These are phyloP conservation scores for Melanotaenia pygmaea DNA, from an alignment of 2,797 vertebrate species.

Conservation along the genomic window DNA sequence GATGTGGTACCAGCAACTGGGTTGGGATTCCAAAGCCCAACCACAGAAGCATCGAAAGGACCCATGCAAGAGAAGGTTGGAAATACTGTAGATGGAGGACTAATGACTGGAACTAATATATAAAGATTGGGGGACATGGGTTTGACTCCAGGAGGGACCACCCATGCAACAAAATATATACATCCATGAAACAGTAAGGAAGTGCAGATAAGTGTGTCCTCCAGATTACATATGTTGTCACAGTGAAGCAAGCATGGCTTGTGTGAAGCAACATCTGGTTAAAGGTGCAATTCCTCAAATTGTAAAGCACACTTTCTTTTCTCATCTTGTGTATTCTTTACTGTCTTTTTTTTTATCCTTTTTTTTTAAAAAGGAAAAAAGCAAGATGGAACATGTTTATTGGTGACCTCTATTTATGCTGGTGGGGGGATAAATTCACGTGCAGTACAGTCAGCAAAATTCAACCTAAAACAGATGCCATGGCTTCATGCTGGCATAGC, in stretches of 20 bases:
- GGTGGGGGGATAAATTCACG: neutral
- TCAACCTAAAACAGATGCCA: neutral
- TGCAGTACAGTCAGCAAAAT: neutral
- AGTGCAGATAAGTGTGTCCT: conserved; percentile 30
- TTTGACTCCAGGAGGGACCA: conserved; percentile 49
- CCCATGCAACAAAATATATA: conserved; percentile 39
- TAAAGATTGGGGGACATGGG: neutral
- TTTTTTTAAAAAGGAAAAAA: neutral
- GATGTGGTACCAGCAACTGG: conserved; percentile 57
- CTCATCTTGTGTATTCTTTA: too few relatives aligned
- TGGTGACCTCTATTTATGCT: neutral
- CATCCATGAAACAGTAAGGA: conserved; percentile 24
- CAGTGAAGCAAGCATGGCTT: neutral
- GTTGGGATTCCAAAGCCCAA: conserved; percentile 57
- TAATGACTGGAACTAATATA: conserved; percentile 35
- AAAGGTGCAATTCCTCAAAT: neutral
- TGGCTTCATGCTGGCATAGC: neutral
- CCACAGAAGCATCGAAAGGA: conserved; percentile 46
- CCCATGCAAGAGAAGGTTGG: conserved; percentile 17
- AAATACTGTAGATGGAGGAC: conserved; percentile 33
- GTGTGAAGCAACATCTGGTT: conserved; percentile 1
- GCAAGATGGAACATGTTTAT: neutral
- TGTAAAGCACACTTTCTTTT: neutral
- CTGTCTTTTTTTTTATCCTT: too few relatives aligned
- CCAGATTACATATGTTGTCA: conserved; percentile 6